Evolutionary conservation across 2,797 vertebrate species (phyloP).

Genomic region (Typhlichthys eigenmanni): DNA sequence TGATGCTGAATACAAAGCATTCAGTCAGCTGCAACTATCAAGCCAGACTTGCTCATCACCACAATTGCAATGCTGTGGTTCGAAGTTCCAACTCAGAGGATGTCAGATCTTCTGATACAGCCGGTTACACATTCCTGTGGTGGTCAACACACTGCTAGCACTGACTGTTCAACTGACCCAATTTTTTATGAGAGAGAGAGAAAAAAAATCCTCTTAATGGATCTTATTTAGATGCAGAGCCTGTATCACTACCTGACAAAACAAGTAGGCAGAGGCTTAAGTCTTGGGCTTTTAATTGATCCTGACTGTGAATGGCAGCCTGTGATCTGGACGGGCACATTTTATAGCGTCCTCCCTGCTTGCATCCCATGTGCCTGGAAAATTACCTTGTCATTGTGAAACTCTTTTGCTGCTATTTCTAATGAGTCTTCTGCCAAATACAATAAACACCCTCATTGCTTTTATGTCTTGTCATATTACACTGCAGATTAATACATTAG

Average conservation of each 20-base stretch:
- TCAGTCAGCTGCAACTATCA: slow-evolving; percentile 23
- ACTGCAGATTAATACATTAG: slow-evolving; percentile 16
- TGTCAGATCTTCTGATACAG: not conserved
- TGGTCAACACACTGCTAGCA: slow-evolving; percentile 13
- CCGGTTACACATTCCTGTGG: not conserved
- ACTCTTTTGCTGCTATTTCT: slow-evolving; percentile 11
- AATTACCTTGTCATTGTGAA: slow-evolving; percentile 66
- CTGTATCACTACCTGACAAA: slow-evolving; percentile 59
- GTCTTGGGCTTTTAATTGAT: slow-evolving; percentile 71
- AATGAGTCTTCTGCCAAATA: slow-evolving; percentile 11
- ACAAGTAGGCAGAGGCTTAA: slow-evolving; percentile 62
- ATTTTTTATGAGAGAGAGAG: slow-evolving; percentile 10
- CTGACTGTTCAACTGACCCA: slow-evolving; percentile 3
- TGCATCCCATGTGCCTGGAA: slow-evolving; percentile 57
- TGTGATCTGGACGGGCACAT: slow-evolving; percentile 57
- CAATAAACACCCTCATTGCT: not conserved
- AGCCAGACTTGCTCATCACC: slow-evolving; percentile 34
- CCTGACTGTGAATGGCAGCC: slow-evolving; percentile 64
- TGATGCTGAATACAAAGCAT: not conserved
- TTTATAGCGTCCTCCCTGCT: slow-evolving; percentile 58
- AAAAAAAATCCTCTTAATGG: slow-evolving; percentile 26
- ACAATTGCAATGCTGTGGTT: slow-evolving; percentile 27
- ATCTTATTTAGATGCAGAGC: slow-evolving; percentile 65
- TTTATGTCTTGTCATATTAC: slow-evolving; percentile 12
- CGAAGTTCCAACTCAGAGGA: slow-evolving; percentile 23